Conservation (phyloP, 2,888 invertebrate genomes). For the Nipponacmea schrenckii region DNA sequence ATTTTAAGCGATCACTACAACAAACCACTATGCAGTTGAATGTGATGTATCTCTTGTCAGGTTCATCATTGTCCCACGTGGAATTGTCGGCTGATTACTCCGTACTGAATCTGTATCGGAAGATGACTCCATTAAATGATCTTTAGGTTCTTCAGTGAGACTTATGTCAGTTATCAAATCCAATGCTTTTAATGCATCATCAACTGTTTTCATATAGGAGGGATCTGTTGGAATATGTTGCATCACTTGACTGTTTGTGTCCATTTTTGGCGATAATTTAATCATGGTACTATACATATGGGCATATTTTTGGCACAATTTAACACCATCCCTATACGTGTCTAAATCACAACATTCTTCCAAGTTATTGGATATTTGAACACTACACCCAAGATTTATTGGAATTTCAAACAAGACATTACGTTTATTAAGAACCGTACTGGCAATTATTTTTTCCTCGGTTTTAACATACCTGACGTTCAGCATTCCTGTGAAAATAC, state of each 20-base stretch:
- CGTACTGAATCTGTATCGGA: constrained; percentile 45
- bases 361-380: constrained; percentile 34
- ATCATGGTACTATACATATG: constrained; percentile 47
- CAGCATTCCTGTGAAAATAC: constrained; percentile 57
- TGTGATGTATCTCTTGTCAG: constrained; percentile 19
- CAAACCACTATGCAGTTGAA: background rate
- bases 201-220: constrained; percentile 33
- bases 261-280: constrained; percentile 52
- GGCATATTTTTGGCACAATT: constrained; percentile 50
- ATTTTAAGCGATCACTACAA: no score
- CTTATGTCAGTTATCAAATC: constrained; percentile 57
- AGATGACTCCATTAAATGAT: constrained; percentile 41
- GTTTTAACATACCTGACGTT: constrained; percentile 34
- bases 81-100: constrained; percentile 34
- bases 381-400: constrained; percentile 29
- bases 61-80: constrained; percentile 42
- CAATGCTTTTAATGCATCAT: constrained; percentile 45
- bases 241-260: constrained; percentile 47
- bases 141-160: constrained; percentile 45
- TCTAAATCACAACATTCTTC: constrained; percentile 39
- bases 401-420: constrained; percentile 58
- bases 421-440: constrained; percentile 51
- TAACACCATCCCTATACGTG: constrained; percentile 47
- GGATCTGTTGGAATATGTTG: constrained; percentile 52
- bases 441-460: constrained; percentile 46